Base-by-base conservation (phyloP, 2,797 vertebrate genomes). In the Danionella dracula region DNA sequence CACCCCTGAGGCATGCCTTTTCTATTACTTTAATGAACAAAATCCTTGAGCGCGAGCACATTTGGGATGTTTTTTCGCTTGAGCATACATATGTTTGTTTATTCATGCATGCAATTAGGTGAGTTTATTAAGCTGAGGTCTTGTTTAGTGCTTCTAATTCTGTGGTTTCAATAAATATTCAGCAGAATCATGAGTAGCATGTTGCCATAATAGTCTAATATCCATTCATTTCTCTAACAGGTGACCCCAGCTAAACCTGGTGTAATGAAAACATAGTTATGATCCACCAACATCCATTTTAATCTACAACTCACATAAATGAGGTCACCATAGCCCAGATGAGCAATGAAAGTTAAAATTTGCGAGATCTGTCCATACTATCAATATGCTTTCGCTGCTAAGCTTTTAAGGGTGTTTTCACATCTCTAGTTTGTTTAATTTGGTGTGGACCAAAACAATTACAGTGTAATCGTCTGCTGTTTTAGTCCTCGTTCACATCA, bases 21-120 rank as follows among this genome's bases (percentile, higher is more conserved):
- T 31, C 23, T n/a, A 19, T 46, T 13, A 20, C 12, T 45, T 59
- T 21, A 40, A 62, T 40, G 58, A 76, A 42, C 68, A 78, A 67
- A 73, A 72, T 81, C 76, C 31, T 11, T 32, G 27, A n/a, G 27
- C 19, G 27, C n/a, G 4, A 76, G 51, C 38, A 78, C 79, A 81
- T 65, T 57, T 76, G 41, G 76, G 44, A 54, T n/a, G 46, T 57
- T 65, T 53, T 71, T 71, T 75, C 80, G n/a, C 4, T 5, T 21
- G 38, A 62, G 45, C 45, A 62, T 1, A 11, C 20, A 13, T 50
- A 37, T 10, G 27, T 55, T 55, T 55, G 31, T 46, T 38, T 55
- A 55, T 66, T 40, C 42, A 37, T 46, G 31, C 31, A 56, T 49
- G 42, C 29, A 55, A 56, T 40, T 72, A 42, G 32, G 34, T 38